Evolutionary conservation across 2,797 vertebrate species (phyloP).

Genomic region (Semotilus atromaculatus): DNA sequence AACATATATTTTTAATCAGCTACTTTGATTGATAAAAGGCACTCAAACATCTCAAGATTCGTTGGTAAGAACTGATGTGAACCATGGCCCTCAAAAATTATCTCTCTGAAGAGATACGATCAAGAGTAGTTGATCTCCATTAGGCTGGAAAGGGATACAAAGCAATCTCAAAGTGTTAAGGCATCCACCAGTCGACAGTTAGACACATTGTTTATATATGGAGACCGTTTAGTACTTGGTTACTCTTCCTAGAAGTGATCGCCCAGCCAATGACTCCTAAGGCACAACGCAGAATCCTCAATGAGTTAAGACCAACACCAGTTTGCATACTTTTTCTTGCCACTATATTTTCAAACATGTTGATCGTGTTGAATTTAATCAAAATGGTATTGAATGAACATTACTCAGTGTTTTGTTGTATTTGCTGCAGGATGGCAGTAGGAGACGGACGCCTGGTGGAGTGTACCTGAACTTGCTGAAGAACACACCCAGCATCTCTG

Average conservation of each 20-base stretch:
- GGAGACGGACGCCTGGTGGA: constrained; percentile 94
- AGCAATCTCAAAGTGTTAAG: no score
- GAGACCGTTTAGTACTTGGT: no score
- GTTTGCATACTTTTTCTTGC: no score
- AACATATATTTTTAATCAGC: no score
- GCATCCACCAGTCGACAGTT: no score
- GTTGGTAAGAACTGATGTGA: neutral
- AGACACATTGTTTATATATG: no score
- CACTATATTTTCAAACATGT: neutral
- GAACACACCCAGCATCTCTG: constrained; percentile 88
- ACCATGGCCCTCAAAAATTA: neutral
- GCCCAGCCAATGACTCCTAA: no score
- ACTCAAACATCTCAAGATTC: neutral
- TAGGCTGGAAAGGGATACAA: no score
- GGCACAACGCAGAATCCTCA: neutral
- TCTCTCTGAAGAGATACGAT: neutral
- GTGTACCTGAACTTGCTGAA: constrained; percentile 95
- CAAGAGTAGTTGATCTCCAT: neutral
- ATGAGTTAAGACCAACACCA: no score
- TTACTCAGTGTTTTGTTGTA: neutral
- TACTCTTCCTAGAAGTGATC: no score
- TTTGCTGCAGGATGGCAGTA: constrained; percentile 84
- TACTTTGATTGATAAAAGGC: neutral
- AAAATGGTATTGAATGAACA: neutral
- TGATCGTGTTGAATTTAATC: neutral